Percentiles rank a stretch among this genome's conserved stretches.
phyloP scores from a whole-genome alignment of 2,797 vertebrate species.

The Malacoraja senta region DNA sequence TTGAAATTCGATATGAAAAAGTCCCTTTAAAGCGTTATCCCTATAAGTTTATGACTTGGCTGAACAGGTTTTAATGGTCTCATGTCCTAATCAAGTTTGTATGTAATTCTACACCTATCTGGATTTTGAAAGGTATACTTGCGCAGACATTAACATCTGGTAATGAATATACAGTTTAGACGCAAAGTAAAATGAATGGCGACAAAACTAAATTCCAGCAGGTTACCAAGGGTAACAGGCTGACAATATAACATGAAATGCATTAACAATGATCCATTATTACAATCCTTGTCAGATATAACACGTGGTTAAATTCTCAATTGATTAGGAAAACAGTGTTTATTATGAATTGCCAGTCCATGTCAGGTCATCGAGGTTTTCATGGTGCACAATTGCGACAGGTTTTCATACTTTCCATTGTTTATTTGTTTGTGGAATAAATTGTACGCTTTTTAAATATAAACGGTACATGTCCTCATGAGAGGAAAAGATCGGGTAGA shows the following conservation, averaged over 20 bases:
- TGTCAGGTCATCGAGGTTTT: not conserved
- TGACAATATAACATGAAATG: not conserved
- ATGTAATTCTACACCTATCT: not conserved
- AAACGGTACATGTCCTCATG: not conserved
- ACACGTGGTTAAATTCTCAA: not conserved
- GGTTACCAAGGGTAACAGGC: not conserved
- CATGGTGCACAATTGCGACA: not conserved
- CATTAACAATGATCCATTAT: not conserved
- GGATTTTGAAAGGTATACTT: not conserved
- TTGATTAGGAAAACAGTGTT: not conserved
- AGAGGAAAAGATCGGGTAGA: no score
- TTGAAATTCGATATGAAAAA: not conserved
- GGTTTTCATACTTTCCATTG: not conserved
- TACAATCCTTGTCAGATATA: not conserved
- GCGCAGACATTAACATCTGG: not conserved
- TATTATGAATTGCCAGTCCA: not conserved
- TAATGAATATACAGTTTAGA: not conserved
- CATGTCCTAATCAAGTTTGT: not conserved
- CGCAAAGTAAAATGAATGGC: not conserved
- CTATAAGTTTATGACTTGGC: no score
- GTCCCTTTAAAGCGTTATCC: not conserved
- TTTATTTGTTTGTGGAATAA: not conserved
- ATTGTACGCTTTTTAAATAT: not conserved
- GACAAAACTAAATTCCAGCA: not conserved
- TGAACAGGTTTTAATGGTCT: not conserved